Evolutionary conservation across 2,888 invertebrate species (phyloP), one percentile per base, ranked within the genome.

Genomic region (Yponomeuta sedellus): DNA sequence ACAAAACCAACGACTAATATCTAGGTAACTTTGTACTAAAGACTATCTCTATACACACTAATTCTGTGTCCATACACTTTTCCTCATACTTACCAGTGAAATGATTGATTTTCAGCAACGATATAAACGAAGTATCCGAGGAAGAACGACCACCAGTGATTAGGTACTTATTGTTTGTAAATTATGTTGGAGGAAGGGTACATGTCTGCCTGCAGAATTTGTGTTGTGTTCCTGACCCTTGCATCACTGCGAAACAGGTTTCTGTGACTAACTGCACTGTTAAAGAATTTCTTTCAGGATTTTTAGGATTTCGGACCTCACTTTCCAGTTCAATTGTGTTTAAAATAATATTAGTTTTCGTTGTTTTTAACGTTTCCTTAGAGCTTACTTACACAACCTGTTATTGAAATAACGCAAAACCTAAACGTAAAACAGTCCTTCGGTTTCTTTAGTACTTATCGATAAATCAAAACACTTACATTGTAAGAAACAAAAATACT

Each of bases 21-120:
- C 44, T 88, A 88, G 88, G 88, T 89, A 88, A 86, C 77, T 12
- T 52, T 52, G 44, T 52, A 69, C 59, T 65, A 66, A 68, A 44
- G 58, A 66, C 44, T 65, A 64, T 64, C 65, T 34, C 65, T 34
- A 19, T 59, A 59, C 57, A 58, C 52, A 57, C 10, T 56, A 44
- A 64, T 52, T 69, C 62, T 69, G 69, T 71, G 71, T 70, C 68
- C 76, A 70, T 73, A 71, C 71, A 72, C 44, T 16, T 52, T 16
- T 52, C 44, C 44, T 52, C 16, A 16, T 52, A 52, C 16, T 52
- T 52, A 12, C 44, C 16, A 2, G 11, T 8, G 10, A 44, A 12
- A 52, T 52, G 68, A 66, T 71, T 12, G 16, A 69, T 78, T 89
- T 90, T 86, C 90, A 90, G 90, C 87, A 88, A 88, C 72, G 82